Conservation (phyloP, 2,113 vertebrate genomes). For the Xiphorhynchus elegans region DNA sequence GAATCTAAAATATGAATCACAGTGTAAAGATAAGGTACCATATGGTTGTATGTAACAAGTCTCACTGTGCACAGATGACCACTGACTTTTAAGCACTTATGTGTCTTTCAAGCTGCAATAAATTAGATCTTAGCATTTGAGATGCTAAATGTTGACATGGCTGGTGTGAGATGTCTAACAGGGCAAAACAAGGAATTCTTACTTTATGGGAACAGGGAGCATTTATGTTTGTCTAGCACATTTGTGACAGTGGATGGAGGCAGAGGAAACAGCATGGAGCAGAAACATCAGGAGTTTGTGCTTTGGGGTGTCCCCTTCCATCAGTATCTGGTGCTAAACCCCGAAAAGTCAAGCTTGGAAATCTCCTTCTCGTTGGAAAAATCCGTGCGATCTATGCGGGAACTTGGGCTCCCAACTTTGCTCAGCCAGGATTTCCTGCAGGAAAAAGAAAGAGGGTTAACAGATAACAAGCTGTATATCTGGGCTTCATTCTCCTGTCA, state of each 20-base stretch:
- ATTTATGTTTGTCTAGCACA: neutral
- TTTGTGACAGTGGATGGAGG: neutral
- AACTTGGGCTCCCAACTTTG: constrained; percentile 87
- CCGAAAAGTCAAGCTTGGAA: constrained; percentile 82
- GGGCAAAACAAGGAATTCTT: neutral
- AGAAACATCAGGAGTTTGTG: neutral
- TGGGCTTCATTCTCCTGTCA: neutral
- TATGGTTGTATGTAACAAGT: neutral
- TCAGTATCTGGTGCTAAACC: constrained; percentile 88
- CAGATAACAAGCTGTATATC: neutral
- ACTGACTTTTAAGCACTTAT: neutral
- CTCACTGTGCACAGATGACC: neutral
- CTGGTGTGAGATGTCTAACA: neutral
- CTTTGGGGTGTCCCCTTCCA: neutral
- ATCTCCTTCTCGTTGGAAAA: constrained; percentile 88
- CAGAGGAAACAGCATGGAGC: neutral
- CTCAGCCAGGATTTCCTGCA: constrained; percentile 89
- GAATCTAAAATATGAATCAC: constrained; percentile 13
- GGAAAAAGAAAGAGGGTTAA: constrained; percentile 1
- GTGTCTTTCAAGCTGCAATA: neutral
- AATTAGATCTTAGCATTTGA: neutral
- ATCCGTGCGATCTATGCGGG: constrained; percentile 81
- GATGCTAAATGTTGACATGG: neutral
- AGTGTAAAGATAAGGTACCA: neutral
- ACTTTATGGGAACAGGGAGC: neutral